phyloP scores from a whole-genome alignment of 2,113 vertebrate species.

The Toxotes chatareus region DNA sequence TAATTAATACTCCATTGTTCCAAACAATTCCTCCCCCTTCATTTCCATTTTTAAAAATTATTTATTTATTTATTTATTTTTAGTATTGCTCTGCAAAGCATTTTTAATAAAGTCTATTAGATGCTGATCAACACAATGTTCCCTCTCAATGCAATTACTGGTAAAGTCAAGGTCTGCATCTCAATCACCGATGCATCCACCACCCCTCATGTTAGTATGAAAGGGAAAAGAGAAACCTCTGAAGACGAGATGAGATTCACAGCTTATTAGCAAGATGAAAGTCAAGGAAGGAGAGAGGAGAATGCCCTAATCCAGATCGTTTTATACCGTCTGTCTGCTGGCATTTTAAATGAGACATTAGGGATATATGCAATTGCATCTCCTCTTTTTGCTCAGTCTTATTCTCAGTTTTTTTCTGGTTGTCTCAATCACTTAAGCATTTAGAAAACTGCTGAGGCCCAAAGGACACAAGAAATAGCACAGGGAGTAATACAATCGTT shows the following conservation, averaged over 20 bases:
- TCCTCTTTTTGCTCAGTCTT: slow-evolving; percentile 19
- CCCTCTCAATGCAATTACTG: slow-evolving; percentile 61
- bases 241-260: slow-evolving; percentile 62
- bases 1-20: slow-evolving; percentile 17
- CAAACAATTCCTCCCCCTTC: background rate
- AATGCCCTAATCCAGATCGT: slow-evolving; percentile 70
- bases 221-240: slow-evolving; percentile 57
- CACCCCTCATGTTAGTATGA: slow-evolving; percentile 52
- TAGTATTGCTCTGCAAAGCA: slow-evolving; percentile 13
- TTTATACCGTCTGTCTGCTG: slow-evolving; percentile 70
- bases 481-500: slow-evolving; percentile 47
- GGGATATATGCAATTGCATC: slow-evolving; percentile 62
- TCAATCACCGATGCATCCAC: slow-evolving; percentile 49
- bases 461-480: slow-evolving; percentile 52
- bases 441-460: slow-evolving; percentile 64
- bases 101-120: slow-evolving; percentile 54
- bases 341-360: slow-evolving; percentile 75
- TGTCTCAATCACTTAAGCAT: slow-evolving; percentile 64
- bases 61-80: too few relatives aligned
- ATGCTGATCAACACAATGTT: slow-evolving; percentile 62
- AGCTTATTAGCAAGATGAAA: slow-evolving; percentile 77
- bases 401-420: slow-evolving; percentile 17
- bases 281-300: slow-evolving; percentile 62
- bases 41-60: background rate
- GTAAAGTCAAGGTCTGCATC: slow-evolving; percentile 57